phyloP scores from a whole-genome alignment of 2,888 invertebrate species.

The Itoplectis maculator region DNA sequence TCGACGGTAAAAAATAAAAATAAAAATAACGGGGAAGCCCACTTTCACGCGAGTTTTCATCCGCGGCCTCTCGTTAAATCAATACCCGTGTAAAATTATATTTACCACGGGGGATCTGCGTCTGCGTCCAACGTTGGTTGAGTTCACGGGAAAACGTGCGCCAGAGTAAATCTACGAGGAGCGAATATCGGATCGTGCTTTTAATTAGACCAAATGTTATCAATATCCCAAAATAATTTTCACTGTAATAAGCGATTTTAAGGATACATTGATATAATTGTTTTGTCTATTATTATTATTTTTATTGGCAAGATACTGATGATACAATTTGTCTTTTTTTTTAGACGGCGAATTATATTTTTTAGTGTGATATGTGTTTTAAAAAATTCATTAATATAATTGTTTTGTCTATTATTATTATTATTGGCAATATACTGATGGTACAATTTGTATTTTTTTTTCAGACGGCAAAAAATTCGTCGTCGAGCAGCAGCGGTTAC shows the following conservation, averaged over 20 bases:
- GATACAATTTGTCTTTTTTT: conserved; percentile 60
- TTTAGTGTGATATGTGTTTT: too few relatives aligned
- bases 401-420: background rate
- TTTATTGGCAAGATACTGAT: background rate
- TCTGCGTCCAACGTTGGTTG: conserved; percentile 33
- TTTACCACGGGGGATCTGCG: conserved; percentile 53
- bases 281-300: background rate
- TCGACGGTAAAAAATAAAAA: background rate
- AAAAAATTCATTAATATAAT: too few relatives aligned
- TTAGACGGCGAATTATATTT: conserved; percentile 85
- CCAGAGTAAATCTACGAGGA: background rate
- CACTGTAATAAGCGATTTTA: too few relatives aligned
- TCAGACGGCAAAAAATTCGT: conserved; percentile 86
- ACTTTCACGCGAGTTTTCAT: conserved; percentile 23
- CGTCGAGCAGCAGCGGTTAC: conserved; percentile 86
- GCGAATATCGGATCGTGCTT: background rate
- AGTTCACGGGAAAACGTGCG: conserved; percentile 24
- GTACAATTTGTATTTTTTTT: conserved; percentile 62
- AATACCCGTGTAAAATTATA: conserved; percentile 51
- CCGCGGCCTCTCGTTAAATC: conserved; percentile 40
- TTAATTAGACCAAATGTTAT: too few relatives aligned
- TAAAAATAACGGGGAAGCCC: background rate
- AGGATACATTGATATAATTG: too few relatives aligned
- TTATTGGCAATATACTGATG: too few relatives aligned
- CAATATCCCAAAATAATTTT: too few relatives aligned